Evolutionary conservation across 2,113 vertebrate genomes (phyloP).

Genomic region (Galeopterus variegatus): DNA sequence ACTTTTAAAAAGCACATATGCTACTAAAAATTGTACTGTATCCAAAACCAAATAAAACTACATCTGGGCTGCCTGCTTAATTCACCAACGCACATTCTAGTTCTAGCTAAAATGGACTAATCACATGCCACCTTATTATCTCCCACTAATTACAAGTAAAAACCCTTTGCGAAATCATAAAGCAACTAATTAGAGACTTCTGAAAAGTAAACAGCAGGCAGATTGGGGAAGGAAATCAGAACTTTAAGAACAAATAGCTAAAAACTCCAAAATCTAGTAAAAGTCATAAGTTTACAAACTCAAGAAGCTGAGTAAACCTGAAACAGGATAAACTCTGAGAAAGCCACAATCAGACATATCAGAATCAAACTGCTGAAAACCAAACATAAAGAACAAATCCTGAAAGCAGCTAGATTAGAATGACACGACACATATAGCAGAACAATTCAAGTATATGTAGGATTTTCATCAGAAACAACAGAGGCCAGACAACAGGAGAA

Average conservation of each 20-base stretch:
- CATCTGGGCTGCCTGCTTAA: not conserved
- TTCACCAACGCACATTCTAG: not conserved
- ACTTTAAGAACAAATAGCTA: no score
- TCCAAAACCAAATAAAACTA: constrained; percentile 15
- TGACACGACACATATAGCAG: not conserved
- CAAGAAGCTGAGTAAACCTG: no score
- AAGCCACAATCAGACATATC: not conserved
- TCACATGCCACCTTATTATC: not conserved
- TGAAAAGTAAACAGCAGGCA: not conserved
- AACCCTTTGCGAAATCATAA: not conserved
- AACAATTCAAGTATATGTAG: not conserved
- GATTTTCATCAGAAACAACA: not conserved
- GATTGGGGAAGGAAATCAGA: not conserved
- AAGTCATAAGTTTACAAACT: no score
- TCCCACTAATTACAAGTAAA: not conserved
- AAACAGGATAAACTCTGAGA: no score
- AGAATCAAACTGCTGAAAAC: not conserved
- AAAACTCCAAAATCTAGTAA: no score
- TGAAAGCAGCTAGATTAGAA: constrained; percentile 22
- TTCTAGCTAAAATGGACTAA: not conserved
- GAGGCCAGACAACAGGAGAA: no score
- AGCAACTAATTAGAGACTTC: not conserved
- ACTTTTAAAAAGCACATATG: not conserved
- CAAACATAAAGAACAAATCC: not conserved
- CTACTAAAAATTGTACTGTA: not conserved